Percentiles rank a stretch among this genome's conserved stretches.
Evolutionary conservation across 2,888 invertebrate species (phyloP).

Genomic region (Graphium colonna): DNA sequence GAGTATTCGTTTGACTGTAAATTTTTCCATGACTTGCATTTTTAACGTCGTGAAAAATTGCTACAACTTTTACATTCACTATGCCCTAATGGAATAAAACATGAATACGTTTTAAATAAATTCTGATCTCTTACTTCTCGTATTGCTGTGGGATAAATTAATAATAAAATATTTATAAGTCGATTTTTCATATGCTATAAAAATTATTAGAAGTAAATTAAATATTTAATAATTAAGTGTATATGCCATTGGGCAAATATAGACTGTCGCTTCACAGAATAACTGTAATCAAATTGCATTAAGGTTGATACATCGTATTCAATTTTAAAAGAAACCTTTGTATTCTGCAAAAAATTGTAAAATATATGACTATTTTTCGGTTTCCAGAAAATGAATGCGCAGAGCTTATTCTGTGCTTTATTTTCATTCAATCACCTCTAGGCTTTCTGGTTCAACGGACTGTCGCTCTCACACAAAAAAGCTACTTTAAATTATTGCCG

Average conservation of each 20-base stretch:
- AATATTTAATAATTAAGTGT: too few relatives aligned
- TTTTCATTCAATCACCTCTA: slow-evolving; percentile 58
- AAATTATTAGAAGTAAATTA: too few relatives aligned
- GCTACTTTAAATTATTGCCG: slow-evolving; percentile 69
- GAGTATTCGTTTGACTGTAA: not conserved
- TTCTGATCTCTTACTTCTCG: too few relatives aligned
- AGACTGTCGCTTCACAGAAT: too few relatives aligned
- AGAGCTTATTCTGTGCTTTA: slow-evolving; percentile 40
- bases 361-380: slow-evolving; percentile 11
- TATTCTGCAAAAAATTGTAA: too few relatives aligned
- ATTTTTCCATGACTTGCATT: slow-evolving; percentile 21
- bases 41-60: slow-evolving; percentile 1
- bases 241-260: too few relatives aligned
- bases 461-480: slow-evolving; percentile 65
- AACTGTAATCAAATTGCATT: too few relatives aligned
- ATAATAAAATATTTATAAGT: too few relatives aligned
- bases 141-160: too few relatives aligned
- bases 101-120: slow-evolving; percentile 21
- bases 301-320: too few relatives aligned
- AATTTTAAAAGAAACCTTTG: too few relatives aligned
- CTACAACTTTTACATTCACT: slow-evolving; percentile 1
- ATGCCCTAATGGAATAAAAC: not conserved
- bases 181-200: too few relatives aligned
- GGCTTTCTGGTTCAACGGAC: slow-evolving; percentile 50
- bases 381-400: slow-evolving; percentile 13